Base-by-base conservation (phyloP, 1,140 invertebrate species). In the Drosophila sproati region DNA sequence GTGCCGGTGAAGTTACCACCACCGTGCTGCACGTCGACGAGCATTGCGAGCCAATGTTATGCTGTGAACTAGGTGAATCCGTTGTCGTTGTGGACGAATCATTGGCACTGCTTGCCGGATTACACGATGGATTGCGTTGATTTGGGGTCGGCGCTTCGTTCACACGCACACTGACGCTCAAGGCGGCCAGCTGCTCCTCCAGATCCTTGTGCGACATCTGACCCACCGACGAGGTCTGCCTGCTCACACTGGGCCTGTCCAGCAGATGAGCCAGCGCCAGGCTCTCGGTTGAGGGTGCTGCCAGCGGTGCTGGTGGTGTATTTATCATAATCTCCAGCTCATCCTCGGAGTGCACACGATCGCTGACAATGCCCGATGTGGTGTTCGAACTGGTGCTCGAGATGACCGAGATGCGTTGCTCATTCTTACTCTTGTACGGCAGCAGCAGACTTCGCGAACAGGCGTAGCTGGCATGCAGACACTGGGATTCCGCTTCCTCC, bases 351-450 rank as follows among this genome's bases (percentile, higher is more conserved):
- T 98, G 97, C 52, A 98, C 97, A 73, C 97, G 95, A 92, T 98
- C 98, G 91, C 97, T 98, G 6, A 98, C 98, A 70, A 98, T 98
- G 51, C 98, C 98, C 4, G 97, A 98, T 3, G 98, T 98, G 41
- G 98, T 98, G 86, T 98, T 98, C 3, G 98, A 98, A 69, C 97
- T 98, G 39, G 97, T 97, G 89, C 95, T 96, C 51, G 97, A 98
- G 86, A 98, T 97, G 8, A 98, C 96, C 20, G 98, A 98, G 86
- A 97, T 96, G 73, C 97, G 94, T 91, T 98, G 97, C 92, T 97
- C 97, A 43, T 93, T 95, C 79, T 95, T 95, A 73, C 94, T 94
- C 73, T 95, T 94, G 72, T 94, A 94, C 51, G 95, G 94, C 75
- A 95, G 91, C 61, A 94, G 94, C 7, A 95, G 93, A 31, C 94